Evolutionary conservation across 2,113 vertebrate species (phyloP).

Genomic region (Lanius ludovicianus): DNA sequence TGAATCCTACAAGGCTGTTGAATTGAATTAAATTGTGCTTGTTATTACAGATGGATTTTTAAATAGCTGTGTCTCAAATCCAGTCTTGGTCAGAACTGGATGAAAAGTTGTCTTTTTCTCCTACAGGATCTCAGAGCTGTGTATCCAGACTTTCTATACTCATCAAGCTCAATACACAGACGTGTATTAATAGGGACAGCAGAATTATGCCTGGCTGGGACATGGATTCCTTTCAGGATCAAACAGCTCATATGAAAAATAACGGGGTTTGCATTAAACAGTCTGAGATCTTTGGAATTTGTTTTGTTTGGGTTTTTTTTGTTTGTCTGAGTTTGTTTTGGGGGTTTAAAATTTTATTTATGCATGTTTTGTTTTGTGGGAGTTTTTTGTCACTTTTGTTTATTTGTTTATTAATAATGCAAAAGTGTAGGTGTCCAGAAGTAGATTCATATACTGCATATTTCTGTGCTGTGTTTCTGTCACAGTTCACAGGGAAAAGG

Average conservation of each 20-base stretch:
- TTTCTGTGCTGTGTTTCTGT: neutral
- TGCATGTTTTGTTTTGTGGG: neutral
- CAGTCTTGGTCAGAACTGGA: neutral
- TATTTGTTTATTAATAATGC: slow-evolving; percentile 1
- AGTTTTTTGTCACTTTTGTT: neutral
- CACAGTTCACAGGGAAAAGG: neutral
- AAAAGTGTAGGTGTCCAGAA: neutral
- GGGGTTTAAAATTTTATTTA: neutral
- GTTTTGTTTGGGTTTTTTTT: rapidly evolving
- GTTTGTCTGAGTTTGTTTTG: neutral
- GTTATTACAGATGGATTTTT: neutral
- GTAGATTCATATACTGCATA: neutral
- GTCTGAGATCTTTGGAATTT: neutral
- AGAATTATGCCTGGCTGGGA: neutral
- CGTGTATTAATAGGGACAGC: neutral
- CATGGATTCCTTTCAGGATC: neutral
- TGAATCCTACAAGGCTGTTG: neutral
- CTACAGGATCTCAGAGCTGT: neutral
- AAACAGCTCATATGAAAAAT: neutral
- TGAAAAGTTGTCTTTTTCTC: neutral
- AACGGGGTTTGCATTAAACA: neutral
- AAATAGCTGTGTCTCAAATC: neutral
- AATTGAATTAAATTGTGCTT: slow-evolving; percentile 35
- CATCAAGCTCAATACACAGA: neutral
- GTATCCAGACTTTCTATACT: neutral